A percentile compares a stretch with the other conserved stretches of the same genome.
Conservation (phyloP, 2,113 vertebrate species). For the Azemiops feae region DNA sequence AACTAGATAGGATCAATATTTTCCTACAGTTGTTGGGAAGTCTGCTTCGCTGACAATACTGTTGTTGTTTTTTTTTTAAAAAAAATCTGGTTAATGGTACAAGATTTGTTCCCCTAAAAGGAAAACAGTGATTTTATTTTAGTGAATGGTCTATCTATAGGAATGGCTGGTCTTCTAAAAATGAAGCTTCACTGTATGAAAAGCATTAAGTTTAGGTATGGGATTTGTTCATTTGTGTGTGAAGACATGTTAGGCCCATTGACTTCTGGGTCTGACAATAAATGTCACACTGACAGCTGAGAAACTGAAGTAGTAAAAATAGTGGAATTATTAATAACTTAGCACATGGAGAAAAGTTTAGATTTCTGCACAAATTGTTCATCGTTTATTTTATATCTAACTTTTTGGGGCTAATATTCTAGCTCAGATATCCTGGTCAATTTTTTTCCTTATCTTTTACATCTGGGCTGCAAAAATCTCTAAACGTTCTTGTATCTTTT, state of each 20-base stretch:
- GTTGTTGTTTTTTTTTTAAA: not conserved
- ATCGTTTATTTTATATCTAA: not conserved
- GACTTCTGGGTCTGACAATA: not conserved
- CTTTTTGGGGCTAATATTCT: not conserved
- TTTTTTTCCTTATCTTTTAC: not conserved
- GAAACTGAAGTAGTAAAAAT: not conserved
- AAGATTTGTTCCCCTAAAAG: not conserved
- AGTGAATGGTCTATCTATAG: not conserved
- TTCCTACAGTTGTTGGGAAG: conserved; percentile 6
- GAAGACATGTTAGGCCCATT: not conserved
- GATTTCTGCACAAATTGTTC: not conserved
- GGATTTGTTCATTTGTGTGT: not conserved
- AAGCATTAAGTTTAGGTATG: not conserved
- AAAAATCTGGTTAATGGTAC: not conserved
- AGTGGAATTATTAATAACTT: conserved; percentile 3
- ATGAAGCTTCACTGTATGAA: not conserved
- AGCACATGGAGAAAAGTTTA: not conserved
- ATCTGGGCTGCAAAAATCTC: not conserved
- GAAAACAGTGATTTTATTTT: not conserved
- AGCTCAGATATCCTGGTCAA: not conserved
- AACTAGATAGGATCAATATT: conserved; percentile 42
- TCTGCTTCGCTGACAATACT: conserved; percentile 18
- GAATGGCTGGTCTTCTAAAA: not conserved
- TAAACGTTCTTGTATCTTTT: not conserved
- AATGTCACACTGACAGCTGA: not conserved